Base-by-base conservation (phyloP, 2,888 invertebrate species). In the Cheilosia scutellata region DNA sequence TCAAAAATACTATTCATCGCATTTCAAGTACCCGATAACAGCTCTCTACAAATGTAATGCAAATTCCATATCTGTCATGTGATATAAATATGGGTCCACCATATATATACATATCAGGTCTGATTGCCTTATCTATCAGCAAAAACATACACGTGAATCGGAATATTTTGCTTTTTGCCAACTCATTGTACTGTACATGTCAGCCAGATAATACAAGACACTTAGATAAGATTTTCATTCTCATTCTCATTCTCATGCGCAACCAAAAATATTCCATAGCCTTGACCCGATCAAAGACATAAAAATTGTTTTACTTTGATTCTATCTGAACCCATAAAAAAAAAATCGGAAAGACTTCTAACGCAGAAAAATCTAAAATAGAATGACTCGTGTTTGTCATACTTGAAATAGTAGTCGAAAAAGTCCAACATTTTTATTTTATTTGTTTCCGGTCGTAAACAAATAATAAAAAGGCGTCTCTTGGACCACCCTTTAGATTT, bases 281-380 rank as follows among this genome's bases (percentile, higher is more conserved):
- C 47, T 65, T 65, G 65, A 65, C 63, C 63, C 63, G 25, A 49
- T 65, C 49, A 65, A 29, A 63, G 33, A 65, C 65, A 65, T 65
- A 49, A 65, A 65, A 51, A 49, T 47, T 37, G 37, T 33, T 37
- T 49, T 65, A 65, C 49, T 49, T 33, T 49, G 65, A 65, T 65
- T 65, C 65, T 37, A 51, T 51, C 65, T 65, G 33, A 49, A 49
- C 31, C 25, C 33, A 65, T 27, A 65, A 37, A 49, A 47, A n/a
- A 62, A 2, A 29, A 29, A 37, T 25, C 16, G 2, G 5, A 29
- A 44, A 44, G 16, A 44, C 16, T 31, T 44, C 33, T 11, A 37
- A 62, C 42, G 60, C 47, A 44, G 47, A 11, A 63, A 25, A 33
- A 33, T 47, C 49, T 33, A 65, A 47, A 33, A 25, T 25, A 13